Percentiles rank a stretch among this genome's conserved stretches.
phyloP scores from a whole-genome alignment of 2,888 invertebrate species.

The Diogma glabrata region DNA sequence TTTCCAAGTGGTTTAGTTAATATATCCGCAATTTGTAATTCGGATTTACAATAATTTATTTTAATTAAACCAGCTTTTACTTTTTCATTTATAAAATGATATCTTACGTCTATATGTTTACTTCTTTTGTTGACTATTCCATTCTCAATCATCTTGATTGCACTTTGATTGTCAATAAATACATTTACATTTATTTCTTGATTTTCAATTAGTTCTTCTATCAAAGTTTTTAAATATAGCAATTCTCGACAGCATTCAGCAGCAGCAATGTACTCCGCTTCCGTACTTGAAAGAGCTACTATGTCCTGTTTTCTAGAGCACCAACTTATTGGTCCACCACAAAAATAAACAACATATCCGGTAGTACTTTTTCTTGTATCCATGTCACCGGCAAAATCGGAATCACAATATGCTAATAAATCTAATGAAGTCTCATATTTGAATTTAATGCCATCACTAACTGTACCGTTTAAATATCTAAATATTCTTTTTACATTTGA shows the following conservation, averaged over 20 bases:
- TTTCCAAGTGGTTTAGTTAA: background rate
- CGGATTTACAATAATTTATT: background rate
- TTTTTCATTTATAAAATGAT: too few relatives aligned
- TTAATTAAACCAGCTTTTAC: background rate
- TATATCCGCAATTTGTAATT: background rate
- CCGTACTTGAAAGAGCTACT: background rate
- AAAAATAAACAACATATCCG: background rate
- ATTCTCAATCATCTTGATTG: too few relatives aligned
- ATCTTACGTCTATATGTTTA: too few relatives aligned
- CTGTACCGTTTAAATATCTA: too few relatives aligned
- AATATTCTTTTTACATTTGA: too few relatives aligned
- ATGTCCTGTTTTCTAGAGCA: background rate
- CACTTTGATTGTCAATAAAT: background rate
- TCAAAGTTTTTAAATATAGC: background rate
- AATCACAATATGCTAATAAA: background rate
- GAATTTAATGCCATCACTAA: background rate
- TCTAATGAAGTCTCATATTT: background rate
- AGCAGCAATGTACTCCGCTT: background rate
- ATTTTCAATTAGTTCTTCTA: background rate
- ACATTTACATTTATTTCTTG: background rate
- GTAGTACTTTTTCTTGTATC: conserved; percentile 1
- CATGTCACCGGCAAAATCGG: background rate
- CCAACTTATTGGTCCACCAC: background rate
- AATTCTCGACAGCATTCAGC: background rate
- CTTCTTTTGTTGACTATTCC: too few relatives aligned